phyloP scores from a whole-genome alignment of 2,797 vertebrate genomes.

The Jordanella pulchra region DNA sequence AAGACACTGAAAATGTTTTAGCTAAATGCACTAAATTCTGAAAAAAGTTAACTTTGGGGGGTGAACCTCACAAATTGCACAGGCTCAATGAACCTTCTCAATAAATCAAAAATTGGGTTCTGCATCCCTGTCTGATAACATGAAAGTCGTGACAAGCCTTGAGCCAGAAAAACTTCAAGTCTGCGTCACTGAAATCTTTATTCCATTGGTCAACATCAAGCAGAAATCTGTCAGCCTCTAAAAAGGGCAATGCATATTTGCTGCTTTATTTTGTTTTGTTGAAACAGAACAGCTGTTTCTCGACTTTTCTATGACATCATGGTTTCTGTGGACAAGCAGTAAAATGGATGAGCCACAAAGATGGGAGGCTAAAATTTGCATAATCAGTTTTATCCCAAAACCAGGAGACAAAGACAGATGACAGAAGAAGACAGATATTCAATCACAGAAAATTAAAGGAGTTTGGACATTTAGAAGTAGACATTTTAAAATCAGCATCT shows the following conservation, averaged over 20 bases:
- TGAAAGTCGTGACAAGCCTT: conserved; percentile 12
- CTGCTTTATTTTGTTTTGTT: neutral
- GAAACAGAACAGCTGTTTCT: neutral
- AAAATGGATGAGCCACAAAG: neutral
- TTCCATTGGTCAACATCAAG: conserved; percentile 13
- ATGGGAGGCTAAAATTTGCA: neutral
- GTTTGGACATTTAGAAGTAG: neutral
- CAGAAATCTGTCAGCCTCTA: conserved; percentile 4
- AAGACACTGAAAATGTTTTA: neutral
- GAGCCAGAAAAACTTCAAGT: neutral
- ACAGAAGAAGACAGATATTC: conserved; percentile 12
- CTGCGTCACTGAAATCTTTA: conserved; percentile 1
- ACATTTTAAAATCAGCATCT: neutral
- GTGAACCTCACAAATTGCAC: neutral
- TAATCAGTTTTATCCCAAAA: neutral
- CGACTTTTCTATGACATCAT: neutral
- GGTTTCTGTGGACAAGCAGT: neutral
- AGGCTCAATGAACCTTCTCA: neutral
- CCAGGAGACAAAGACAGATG: neutral
- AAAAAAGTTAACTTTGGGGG: neutral
- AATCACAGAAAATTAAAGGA: conserved; percentile 8
- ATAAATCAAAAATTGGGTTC: neutral
- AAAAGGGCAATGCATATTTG: neutral
- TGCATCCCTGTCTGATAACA: neutral
- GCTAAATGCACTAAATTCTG: neutral